phyloP scores from a whole-genome alignment of 2,888 invertebrate species.

The Sphaerophoria rueppellii region DNA sequence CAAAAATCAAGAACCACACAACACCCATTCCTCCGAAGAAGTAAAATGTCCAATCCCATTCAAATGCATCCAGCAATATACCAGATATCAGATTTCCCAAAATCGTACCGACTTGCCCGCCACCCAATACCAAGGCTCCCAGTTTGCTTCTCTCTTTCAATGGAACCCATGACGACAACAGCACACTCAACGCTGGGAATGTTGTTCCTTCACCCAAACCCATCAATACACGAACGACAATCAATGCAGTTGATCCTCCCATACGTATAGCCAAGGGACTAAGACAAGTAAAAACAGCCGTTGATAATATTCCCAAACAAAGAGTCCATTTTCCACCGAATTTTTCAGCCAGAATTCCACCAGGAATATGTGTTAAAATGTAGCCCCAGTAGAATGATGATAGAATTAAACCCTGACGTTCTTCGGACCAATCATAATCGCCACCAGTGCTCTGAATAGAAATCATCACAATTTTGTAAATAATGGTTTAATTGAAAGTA shows the following conservation, averaged over 20 bases:
- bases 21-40: constrained; percentile 90
- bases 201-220: constrained; percentile 94
- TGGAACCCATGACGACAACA: constrained; percentile 92
- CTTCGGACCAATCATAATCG: constrained; percentile 86
- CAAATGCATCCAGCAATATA: constrained; percentile 85
- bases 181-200: constrained; percentile 91
- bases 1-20: constrained; percentile 88
- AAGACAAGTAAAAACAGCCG: constrained; percentile 90
- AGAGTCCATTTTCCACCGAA: constrained; percentile 94
- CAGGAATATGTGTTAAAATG: constrained; percentile 91
- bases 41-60: constrained; percentile 91
- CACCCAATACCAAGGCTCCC: constrained; percentile 91
- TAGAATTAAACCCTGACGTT: constrained; percentile 89
- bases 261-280: constrained; percentile 88
- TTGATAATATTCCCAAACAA: constrained; percentile 91
- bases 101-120: constrained; percentile 87
- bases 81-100: constrained; percentile 87
- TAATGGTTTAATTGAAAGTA: background rate
- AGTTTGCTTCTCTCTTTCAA: constrained; percentile 89
- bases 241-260: constrained; percentile 87
- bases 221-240: constrained; percentile 89
- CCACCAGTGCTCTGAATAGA: constrained; percentile 72
- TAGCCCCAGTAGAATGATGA: constrained; percentile 94
- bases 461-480: background rate
- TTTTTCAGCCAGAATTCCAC: constrained; percentile 90